Evolutionary conservation across 1,140 invertebrate genomes (phyloP), one percentile per base, ranked within the genome.

Genomic region (Drosophila hydei): DNA sequence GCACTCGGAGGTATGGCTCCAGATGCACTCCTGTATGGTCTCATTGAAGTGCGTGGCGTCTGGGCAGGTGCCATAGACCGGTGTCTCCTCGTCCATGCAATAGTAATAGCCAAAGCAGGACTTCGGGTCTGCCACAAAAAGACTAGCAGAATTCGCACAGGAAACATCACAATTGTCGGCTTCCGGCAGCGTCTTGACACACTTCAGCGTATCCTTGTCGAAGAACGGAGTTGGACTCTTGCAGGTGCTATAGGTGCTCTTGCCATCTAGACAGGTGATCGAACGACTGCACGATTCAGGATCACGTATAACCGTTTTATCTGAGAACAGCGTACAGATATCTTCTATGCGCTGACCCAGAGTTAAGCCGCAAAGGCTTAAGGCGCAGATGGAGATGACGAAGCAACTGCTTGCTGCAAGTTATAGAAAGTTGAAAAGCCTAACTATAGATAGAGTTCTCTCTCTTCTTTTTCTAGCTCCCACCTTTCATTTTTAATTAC

Each of bases 81-180:
- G 58, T 9, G 67, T 72, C 19, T 71, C 38, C 25, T 74, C 45
- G 9, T 64, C 52, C 5, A 54, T 6, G 42, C 89, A 90, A 40
- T 79, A 90, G 8, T 83, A 90, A 25, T 78, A 87, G 12, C 83
- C 87, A 4, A 56, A 77, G 40, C 87, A 90, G 11, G 87, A 87
- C 48, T 88, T 83, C 0, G 80, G 87, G 62, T 90, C 87, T 4
- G 55, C 50, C 0, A 83, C 11, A n/a, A 77, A 90, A n/a, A 45
- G 27, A 4, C 3, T 43, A 0, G 40, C 19, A 12, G 48, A 11
- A 9, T 58, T 65, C 9, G 12, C 33, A 45, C 87, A 90, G 6
- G 78, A 77, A 6, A 90, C 47, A 2, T 23, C 16, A 9, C 81
- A 72, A n/a, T 65, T 54, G 16, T 62, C 61, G 14, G 55, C 23